These are phyloP conservation scores for Hozukius guyotensis DNA, from an alignment of 2,797 vertebrate genomes.

Conservation along the genomic window DNA sequence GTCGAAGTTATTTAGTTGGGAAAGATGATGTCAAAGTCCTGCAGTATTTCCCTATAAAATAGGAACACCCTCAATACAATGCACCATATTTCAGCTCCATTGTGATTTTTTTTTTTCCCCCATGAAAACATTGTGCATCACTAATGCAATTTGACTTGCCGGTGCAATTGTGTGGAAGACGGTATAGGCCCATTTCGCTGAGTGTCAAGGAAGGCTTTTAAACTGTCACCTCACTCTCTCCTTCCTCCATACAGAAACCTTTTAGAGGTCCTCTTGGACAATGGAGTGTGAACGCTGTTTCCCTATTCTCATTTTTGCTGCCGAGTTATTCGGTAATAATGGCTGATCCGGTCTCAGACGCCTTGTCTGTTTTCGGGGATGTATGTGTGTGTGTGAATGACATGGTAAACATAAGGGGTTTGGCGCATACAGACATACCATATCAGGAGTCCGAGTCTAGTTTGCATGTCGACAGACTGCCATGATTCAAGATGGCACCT, in stretches of 20 bases:
- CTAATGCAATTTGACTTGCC: conserved; percentile 86
- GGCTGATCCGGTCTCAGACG: conserved; percentile 48
- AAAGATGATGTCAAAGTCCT: conserved; percentile 66
- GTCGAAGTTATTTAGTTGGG: conserved; percentile 58
- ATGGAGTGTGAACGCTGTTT: conserved; percentile 60
- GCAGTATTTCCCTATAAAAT: conserved; percentile 49
- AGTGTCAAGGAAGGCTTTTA: conserved; percentile 83
- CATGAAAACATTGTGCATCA: conserved; percentile 78
- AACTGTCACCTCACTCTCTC: conserved; percentile 83
- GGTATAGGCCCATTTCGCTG: conserved; percentile 73
- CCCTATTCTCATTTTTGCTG: conserved; percentile 42
- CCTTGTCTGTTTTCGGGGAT: conserved; percentile 11
- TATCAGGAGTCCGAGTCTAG: conserved; percentile 52
- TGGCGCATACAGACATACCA: conserved; percentile 26
- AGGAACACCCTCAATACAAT: conserved; percentile 57
- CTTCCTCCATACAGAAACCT: conserved; percentile 76
- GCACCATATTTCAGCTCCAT: conserved; percentile 64
- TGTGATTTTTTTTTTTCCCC: conserved; percentile 53
- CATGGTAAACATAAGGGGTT: conserved; percentile 40
- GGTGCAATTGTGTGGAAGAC: conserved; percentile 84
- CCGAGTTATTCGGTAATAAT: conserved; percentile 39
- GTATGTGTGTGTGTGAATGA: conserved; percentile 20
- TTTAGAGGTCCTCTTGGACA: conserved; percentile 78
- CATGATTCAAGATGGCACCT: conserved; percentile 79
- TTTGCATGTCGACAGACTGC: conserved; percentile 60